Evolutionary conservation across 2,797 vertebrate genomes (phyloP), one percentile per base, ranked within the genome.

Genomic region (Tenualosa ilisha): DNA sequence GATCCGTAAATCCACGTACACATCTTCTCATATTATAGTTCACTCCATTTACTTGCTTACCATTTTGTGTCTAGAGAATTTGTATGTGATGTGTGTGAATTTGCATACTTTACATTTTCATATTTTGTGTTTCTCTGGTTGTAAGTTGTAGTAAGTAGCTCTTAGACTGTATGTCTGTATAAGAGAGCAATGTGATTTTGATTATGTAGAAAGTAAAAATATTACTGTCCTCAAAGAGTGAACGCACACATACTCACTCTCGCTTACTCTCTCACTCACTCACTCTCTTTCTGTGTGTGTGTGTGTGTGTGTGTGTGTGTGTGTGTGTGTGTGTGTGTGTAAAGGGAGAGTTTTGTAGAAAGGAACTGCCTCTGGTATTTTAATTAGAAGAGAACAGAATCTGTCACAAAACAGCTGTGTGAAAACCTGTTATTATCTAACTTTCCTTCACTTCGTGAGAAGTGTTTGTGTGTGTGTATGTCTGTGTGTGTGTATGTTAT

Each of bases 351-450:
- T 59, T 50, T 65, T 7, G 22, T 82, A 50, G 72, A 85, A 75
- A 82, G 85, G 72, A 59, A 63, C 51, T 3, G 13, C 49, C 61
- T 46, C 43, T 72, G 54, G 82, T 85, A 86, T 89, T 88, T 89
- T 89, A 84, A 89, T 88, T 89, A 84, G 87, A 86, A 85, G 85
- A 61, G 49, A 68, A 81, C 54, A 85, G 49, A 83, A 87, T 83
- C 84, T 85, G 88, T 89, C 85, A 82, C 75, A 82, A 84, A 88
- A 63, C 88, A 87, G 88, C 85, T 88, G 86, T 86, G 82, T 50
- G 82, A 81, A 82, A 89, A 86, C 84, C 85, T 86, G 40, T 81
- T 81, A 89, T 88, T 89, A 86, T 50, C 84, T 61, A 61, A 54
- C 40, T 15, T 49, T 75, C 13, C 88, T 84, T 51, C n/a, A 0